Conservation (phyloP, 2,888 invertebrate species). For the Callyntrura guangdongensis region DNA sequence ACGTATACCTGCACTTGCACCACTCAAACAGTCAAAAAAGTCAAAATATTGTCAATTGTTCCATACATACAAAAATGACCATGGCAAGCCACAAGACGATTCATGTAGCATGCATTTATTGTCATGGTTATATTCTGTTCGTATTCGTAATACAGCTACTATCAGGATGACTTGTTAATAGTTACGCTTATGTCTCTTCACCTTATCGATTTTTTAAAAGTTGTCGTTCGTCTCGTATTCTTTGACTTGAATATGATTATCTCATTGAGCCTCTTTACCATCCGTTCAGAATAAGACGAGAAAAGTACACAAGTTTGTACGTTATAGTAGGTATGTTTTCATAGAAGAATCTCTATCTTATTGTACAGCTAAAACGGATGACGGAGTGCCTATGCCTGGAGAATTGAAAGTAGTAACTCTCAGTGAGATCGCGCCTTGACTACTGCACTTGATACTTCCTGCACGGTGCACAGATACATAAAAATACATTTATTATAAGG, state of each 20-base stretch:
- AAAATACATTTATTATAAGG: neutral
- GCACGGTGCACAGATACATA: no score
- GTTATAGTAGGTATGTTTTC: neutral
- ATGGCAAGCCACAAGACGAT: no score
- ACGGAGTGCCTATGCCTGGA: no score
- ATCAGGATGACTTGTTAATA: neutral
- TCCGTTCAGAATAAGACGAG: neutral
- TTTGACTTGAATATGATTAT: slow-evolving; percentile 27
- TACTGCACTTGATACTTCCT: no score
- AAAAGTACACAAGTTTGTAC: neutral
- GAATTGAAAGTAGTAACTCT: no score
- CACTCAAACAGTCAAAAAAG: no score
- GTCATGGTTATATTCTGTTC: neutral
- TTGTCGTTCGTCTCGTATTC: slow-evolving; percentile 34
- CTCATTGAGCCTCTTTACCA: neutral
- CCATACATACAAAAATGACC: neutral
- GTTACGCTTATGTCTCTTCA: neutral
- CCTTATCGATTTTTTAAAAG: slow-evolving; percentile 47
- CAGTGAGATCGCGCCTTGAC: no score
- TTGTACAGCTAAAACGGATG: no score
- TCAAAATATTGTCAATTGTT: neutral
- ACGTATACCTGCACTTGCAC: no score
- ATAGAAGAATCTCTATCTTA: neutral
- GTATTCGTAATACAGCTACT: neutral
- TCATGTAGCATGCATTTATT: neutral